Conservation (phyloP, 1,140 invertebrate genomes). For the Luehdorfia chinensis region DNA sequence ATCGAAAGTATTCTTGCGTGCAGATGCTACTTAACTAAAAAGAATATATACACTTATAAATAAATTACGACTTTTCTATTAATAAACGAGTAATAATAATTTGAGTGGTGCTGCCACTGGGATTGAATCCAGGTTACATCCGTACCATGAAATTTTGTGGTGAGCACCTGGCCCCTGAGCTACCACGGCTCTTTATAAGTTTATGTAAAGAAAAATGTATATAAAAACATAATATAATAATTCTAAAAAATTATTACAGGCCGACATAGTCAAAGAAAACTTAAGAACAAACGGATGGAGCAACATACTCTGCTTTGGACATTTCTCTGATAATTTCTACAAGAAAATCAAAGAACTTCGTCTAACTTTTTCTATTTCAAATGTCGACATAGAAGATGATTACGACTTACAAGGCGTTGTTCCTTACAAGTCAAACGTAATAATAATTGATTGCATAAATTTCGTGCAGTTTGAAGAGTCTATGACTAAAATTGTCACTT, state of each 20-base stretch:
- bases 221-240: too few relatives aligned
- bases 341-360: slow-evolving; percentile 27
- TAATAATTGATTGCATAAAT: slow-evolving; percentile 41
- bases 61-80: too few relatives aligned
- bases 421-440: slow-evolving; percentile 40
- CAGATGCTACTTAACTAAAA: too few relatives aligned
- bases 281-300: slow-evolving; percentile 48
- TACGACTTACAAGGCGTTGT: slow-evolving; percentile 38
- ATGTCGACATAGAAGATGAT: slow-evolving; percentile 28
- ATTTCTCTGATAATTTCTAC: slow-evolving; percentile 41
- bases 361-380: slow-evolving; percentile 31
- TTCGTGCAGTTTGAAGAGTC: slow-evolving; percentile 42
- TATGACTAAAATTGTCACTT: slow-evolving; percentile 30
- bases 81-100: too few relatives aligned
- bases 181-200: too few relatives aligned
- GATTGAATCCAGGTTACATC: too few relatives aligned
- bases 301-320: slow-evolving; percentile 41
- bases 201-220: too few relatives aligned
- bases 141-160: too few relatives aligned
- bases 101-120: too few relatives aligned
- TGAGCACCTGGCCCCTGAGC: too few relatives aligned
- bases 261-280: slow-evolving; percentile 35
- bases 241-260: slow-evolving; percentile 48
- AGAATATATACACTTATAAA: too few relatives aligned
- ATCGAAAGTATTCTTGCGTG: too few relatives aligned